A percentile compares a stretch with the other conserved stretches of the same genome.
phyloP scores from a whole-genome alignment of 2,888 invertebrate species.

The Octonoba sinensis region DNA sequence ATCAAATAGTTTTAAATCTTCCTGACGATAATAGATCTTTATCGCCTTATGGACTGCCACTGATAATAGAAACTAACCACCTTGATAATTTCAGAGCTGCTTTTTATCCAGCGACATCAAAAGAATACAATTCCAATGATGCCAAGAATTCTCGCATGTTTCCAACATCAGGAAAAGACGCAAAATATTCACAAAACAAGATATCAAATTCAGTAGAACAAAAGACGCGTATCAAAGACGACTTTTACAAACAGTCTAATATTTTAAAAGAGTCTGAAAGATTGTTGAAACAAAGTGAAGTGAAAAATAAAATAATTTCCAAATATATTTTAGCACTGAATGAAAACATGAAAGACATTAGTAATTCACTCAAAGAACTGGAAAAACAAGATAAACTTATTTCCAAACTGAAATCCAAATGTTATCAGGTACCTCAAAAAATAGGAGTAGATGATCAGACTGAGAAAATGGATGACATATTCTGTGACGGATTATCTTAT shows the following conservation, averaged over 20 bases:
- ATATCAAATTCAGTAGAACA: background rate
- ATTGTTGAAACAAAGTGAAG: background rate
- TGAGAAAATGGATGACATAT: no score
- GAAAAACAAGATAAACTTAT: slow-evolving; percentile 10
- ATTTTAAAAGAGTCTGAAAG: slow-evolving; percentile 11
- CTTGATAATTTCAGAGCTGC: slow-evolving; percentile 10
- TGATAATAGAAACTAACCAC: background rate
- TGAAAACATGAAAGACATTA: slow-evolving; percentile 27
- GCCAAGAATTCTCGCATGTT: no score
- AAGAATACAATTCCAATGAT: background rate
- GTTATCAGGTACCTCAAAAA: no score
- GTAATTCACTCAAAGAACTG: slow-evolving; percentile 4
- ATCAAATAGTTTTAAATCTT: slow-evolving; percentile 17
- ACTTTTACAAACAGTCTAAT: slow-evolving; percentile 7
- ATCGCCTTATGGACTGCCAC: slow-evolving; percentile 3
- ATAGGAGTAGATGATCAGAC: no score
- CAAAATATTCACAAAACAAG: background rate
- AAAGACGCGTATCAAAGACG: background rate
- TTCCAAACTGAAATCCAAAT: background rate
- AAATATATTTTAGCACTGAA: slow-evolving; percentile 16
- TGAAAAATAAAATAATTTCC: slow-evolving; percentile 5
- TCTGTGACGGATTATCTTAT: no score
- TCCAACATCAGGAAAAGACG: background rate
- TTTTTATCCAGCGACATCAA: background rate
- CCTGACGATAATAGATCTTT: slow-evolving; percentile 2